Evolutionary conservation across 30 jellyfish, hydroid and myxozoan species (phyloP).

Genomic region (Catostylus mosaicus): DNA sequence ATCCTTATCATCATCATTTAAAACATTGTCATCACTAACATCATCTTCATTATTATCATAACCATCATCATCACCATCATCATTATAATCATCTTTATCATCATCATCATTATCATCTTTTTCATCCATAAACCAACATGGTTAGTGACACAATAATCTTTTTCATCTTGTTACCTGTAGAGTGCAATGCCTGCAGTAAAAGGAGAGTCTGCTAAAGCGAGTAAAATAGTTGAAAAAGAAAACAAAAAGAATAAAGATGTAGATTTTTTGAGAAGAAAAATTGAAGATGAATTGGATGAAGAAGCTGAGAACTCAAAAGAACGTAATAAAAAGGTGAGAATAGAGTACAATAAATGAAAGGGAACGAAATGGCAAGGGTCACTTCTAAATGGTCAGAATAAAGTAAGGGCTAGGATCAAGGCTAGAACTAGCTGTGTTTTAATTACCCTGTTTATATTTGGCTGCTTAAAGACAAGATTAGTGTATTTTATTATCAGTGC

Average conservation of each 20-base stretch:
- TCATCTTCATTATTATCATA: neutral
- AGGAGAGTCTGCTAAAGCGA: neutral
- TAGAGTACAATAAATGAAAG: neutral
- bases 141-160: neutral
- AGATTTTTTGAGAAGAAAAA: conserved; percentile 24
- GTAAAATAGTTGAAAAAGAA: conserved; percentile 2
- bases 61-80: neutral
- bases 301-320: conserved; percentile 7
- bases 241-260: conserved; percentile 38
- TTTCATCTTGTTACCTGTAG: neutral
- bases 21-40: neutral
- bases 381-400: conserved; percentile 4
- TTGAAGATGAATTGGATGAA: conserved; percentile 46
- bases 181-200: neutral
- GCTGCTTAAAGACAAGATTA: too few relatives aligned
- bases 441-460: too few relatives aligned
- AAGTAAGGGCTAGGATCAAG: neutral
- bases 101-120: neutral
- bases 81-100: neutral
- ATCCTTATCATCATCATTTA: neutral
- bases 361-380: too few relatives aligned
- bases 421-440: too few relatives aligned
- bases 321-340: neutral
- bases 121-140: neutral
- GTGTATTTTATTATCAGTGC: too few relatives aligned